Evolutionary conservation across 2,888 invertebrate species (phyloP), one percentile per base, ranked within the genome.

Genomic region (Steromphala cineraria): DNA sequence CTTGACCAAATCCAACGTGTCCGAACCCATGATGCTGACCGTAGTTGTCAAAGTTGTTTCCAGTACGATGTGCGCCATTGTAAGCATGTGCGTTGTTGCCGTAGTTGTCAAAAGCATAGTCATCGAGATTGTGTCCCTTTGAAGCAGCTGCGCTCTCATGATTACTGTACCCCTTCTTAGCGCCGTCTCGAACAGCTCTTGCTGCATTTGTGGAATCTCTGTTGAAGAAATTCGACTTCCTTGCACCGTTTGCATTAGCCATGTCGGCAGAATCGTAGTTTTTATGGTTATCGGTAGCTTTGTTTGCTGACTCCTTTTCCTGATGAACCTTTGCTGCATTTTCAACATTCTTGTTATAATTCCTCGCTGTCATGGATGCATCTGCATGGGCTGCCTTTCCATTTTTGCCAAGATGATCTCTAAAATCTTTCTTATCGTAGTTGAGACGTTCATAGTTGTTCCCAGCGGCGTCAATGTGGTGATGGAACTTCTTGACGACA

Each of bases 1-100:
- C 62, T 24, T 28, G 24, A 31, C 62, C 28, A 24, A 62, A 17
- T 62, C 62, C 62, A 17, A 15, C 24, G 46, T 52, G 24, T 8
- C 15, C 24, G 21, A 21, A 52, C 1, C 52, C 75, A 36, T 80
- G 55, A 31, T 62, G 62, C 31, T 79, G 75, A 77, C 77, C 83
- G 62, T 79, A 79, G 52, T 52, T 24, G 15, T 40, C 24, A n/a
- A 15, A 19, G 75, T 75, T 52, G 21, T 10, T 21, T 52, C 62
- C 24, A 46, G 52, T 74, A 53, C 56, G 74, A 31, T 76, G 79
- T 53, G 79, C 62, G 24, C 13, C 62, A 46, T 46, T 19, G 75
- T 75, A 52, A 15, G 75, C 75, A 21, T 75, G 75, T 10, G 46
- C 75, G 24, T 75, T 40, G 24, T 52, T 46, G 8, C 75, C 52